phyloP scores from a whole-genome alignment of 2,113 vertebrate species.

The Myotis davidii region DNA sequence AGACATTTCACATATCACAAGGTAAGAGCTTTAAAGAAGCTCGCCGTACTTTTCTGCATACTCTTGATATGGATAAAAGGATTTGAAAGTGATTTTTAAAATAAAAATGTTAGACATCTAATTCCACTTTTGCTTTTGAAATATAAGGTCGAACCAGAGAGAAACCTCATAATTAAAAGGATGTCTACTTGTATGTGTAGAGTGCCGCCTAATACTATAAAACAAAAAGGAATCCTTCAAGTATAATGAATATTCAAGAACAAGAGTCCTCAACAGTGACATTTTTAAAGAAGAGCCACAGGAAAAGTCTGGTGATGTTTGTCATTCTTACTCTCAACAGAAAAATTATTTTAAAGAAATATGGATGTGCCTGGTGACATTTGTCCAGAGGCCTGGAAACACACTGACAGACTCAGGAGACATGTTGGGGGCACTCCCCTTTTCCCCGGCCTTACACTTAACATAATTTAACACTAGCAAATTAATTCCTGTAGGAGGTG shows the following conservation, averaged over 20 bases:
- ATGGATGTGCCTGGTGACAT: background rate
- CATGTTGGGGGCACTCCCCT: background rate
- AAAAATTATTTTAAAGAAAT: background rate
- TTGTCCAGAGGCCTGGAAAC: background rate
- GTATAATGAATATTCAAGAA: background rate
- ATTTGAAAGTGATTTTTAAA: background rate
- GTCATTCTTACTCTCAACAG: background rate
- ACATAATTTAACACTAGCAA: slow-evolving; percentile 56
- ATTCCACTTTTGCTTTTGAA: slow-evolving; percentile 41
- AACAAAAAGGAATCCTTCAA: background rate
- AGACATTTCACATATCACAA: background rate
- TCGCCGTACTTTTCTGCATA: background rate
- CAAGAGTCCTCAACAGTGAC: background rate
- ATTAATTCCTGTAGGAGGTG: slow-evolving; percentile 86
- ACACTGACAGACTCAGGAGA: background rate
- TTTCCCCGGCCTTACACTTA: background rate
- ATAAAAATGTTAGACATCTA: background rate
- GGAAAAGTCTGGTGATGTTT: background rate
- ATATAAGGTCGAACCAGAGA: background rate
- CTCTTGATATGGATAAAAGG: background rate
- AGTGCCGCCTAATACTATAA: background rate
- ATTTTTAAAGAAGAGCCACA: slow-evolving; percentile 18
- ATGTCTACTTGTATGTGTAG: background rate
- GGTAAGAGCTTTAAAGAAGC: background rate
- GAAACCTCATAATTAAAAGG: background rate